A percentile compares a stretch with the other conserved stretches of the same genome.
phyloP scores from a whole-genome alignment of 53 echinoderm and acorn worm species.

The Luidia sarsii region DNA sequence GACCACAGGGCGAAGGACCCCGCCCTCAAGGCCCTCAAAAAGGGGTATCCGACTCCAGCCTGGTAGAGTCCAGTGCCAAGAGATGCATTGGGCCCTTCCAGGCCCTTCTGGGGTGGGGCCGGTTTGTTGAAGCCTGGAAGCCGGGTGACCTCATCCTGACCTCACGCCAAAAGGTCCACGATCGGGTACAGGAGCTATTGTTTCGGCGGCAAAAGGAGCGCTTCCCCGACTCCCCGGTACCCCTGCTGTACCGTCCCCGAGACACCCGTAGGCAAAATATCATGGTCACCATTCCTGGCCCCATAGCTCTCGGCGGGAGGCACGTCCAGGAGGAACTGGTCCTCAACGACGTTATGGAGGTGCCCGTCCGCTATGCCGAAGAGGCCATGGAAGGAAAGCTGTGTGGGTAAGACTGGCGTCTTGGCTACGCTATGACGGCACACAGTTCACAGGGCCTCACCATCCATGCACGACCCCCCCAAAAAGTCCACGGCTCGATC shows the following conservation, averaged over 20 bases:
- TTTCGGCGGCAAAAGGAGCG: not conserved
- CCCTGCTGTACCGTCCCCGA: conserved; percentile 14
- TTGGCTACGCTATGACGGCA: conserved; percentile 13
- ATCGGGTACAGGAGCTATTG: conserved; percentile 7
- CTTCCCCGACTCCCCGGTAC: not conserved
- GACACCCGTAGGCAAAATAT: conserved; percentile 15
- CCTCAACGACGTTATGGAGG: conserved; percentile 13
- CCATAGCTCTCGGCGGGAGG: too few species aligned
- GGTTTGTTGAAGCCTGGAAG: conserved; percentile 19
- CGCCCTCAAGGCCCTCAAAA: too few species aligned
- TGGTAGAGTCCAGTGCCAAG: too few species aligned
- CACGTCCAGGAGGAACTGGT: not conserved
- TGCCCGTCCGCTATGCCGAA: not conserved
- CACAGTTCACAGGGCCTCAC: conserved; percentile 22
- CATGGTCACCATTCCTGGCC: not conserved
- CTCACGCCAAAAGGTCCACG: not conserved
- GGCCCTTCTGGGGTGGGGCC: not conserved
- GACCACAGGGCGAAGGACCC: too few species aligned
- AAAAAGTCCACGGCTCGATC: too few species aligned
- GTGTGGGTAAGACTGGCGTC: not conserved
- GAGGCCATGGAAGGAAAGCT: not conserved
- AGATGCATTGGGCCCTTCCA: not conserved
- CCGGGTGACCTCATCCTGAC: conserved; percentile 34
- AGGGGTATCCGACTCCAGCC: too few species aligned
- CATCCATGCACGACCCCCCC: not conserved